Percentiles rank a stretch among this genome's conserved stretches.
phyloP scores from a whole-genome alignment of 1,140 invertebrate genomes.

The Onthophagus taurus region DNA sequence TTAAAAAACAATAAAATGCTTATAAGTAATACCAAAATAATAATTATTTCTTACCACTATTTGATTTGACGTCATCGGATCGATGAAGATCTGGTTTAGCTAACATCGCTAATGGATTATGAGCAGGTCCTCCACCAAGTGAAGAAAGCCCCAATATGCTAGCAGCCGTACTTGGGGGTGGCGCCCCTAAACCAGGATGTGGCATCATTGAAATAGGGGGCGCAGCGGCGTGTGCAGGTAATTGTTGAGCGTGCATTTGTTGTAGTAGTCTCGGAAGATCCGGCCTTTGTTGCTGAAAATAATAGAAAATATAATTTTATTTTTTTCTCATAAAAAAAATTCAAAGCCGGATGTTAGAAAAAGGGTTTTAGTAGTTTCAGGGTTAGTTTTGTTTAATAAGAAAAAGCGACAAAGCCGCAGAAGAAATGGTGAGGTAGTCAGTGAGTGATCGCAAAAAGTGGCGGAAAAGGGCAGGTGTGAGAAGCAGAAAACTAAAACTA shows the following conservation, averaged over 20 bases:
- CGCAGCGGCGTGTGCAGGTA: slow-evolving; percentile 58
- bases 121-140: slow-evolving; percentile 46
- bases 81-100: slow-evolving; percentile 65
- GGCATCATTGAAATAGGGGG: slow-evolving; percentile 65
- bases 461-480: background rate
- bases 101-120: slow-evolving; percentile 59
- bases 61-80: slow-evolving; percentile 52
- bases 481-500: slow-evolving; percentile 5
- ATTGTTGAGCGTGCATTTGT: slow-evolving; percentile 85
- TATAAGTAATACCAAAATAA: background rate
- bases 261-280: slow-evolving; percentile 67
- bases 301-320: slow-evolving; percentile 18
- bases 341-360: background rate
- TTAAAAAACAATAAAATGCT: background rate
- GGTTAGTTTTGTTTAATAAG: background rate
- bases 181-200: slow-evolving; percentile 60
- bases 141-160: slow-evolving; percentile 46
- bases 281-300: slow-evolving; percentile 66
- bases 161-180: slow-evolving; percentile 48
- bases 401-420: background rate
- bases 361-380: too few relatives aligned
- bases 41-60: slow-evolving; percentile 50
- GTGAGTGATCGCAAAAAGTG: background rate
- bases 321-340: slow-evolving; percentile 7
- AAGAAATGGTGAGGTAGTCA: too few relatives aligned